Conservation (phyloP, 1,140 invertebrate genomes). For the Dendrolimus kikuchii region DNA sequence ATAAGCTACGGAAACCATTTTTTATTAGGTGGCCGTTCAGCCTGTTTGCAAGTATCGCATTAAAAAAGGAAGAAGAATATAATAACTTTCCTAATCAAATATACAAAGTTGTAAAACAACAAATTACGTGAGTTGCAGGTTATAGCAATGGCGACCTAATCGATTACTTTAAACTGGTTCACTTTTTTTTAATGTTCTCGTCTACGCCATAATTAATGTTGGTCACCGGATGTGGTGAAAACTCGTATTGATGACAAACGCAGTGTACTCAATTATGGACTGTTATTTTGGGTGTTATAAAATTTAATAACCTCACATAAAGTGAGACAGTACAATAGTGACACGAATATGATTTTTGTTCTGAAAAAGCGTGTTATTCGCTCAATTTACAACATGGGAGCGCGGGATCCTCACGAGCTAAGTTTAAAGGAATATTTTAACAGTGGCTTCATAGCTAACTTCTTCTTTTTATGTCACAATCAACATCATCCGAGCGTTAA, state of each 20-base stretch:
- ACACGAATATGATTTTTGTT: too few species aligned
- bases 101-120: conserved; percentile 23
- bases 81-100: conserved; percentile 9
- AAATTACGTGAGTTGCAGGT: conserved; percentile 24
- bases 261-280: conserved; percentile 1
- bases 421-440: too few species aligned
- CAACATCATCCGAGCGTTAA: too few species aligned
- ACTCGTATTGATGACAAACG: conserved; percentile 17
- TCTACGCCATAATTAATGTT: conserved; percentile 24
- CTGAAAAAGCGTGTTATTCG: too few species aligned
- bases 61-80: too few species aligned
- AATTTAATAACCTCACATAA: not conserved
- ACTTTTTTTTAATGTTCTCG: conserved; percentile 11
- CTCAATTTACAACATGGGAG: too few species aligned
- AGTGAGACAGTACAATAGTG: too few species aligned
- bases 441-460: too few species aligned
- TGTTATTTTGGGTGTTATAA: not conserved
- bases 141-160: conserved; percentile 22
- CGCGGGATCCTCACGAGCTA: too few species aligned
- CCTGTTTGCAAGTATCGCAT: too few species aligned
- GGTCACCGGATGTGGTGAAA: conserved; percentile 28
- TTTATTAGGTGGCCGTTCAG: too few species aligned
- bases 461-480: too few species aligned
- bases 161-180: conserved; percentile 27
- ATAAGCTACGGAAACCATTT: not conserved